Base-by-base conservation (phyloP, 2,113 vertebrate genomes). In the Upupa epops region DNA sequence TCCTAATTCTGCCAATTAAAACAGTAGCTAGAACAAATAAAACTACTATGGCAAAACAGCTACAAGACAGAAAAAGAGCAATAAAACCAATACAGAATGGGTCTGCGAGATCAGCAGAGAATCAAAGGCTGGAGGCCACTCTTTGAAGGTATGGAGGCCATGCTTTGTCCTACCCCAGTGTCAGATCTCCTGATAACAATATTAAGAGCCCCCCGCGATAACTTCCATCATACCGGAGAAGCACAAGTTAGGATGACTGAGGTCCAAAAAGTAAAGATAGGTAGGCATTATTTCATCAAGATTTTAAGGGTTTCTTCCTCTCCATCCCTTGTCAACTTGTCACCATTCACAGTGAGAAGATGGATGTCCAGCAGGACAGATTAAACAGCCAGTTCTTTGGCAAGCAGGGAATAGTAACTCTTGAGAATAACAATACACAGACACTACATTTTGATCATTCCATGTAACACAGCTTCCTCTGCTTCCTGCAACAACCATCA, bases 371-470 rank as follows among this genome's bases (percentile, higher is more conserved):
- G 61, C 91, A 79, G 61, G 55, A 76, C 34, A 92, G 72, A 80
- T 89, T 49, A 60, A 89, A 46, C 26, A 59, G 52, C 14, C 42
- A 32, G 31, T 93, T 93, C 29, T 90, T 51, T 92, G 92, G 68
- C 68, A 83, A 75, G 29, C 18, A 87, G 19, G 15, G 74, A 92
- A 82, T 83, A 86, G 84, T 92, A 94, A 90, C 82, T 93, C 74
- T 77, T 94, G 49, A 80, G 77, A 87, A 31, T 32, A 95, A 87
- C 81, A 92, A 89, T 76, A 70, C 29, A 73, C 60, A 72, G 2
- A 2, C 48, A 70, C 77, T 94, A 70, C 84, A 90, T 83, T 96
- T 96, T 94, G 63, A 90, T 87, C 61, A 82, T 85, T 92, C 46
- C 71, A 89, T 90, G 88, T 96, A 92, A 84, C 8, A 56, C 24